Percentiles rank a stretch among this genome's conserved stretches.
Conservation (phyloP, 1,140 invertebrate genomes). For the Pseudomyrmex dendroicus region DNA sequence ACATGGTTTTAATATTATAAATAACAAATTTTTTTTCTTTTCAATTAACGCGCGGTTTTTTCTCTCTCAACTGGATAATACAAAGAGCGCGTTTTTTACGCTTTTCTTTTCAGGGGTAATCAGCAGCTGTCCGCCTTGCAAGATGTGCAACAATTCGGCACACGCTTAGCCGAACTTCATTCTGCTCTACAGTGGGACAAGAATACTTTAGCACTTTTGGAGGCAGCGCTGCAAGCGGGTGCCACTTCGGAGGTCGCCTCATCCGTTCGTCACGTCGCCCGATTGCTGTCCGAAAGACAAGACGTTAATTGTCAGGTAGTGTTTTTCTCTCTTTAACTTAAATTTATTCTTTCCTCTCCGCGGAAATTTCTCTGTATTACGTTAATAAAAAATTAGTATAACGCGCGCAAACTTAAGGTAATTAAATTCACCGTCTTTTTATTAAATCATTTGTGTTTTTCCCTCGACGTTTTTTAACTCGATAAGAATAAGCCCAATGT, state of each 20-base stretch:
- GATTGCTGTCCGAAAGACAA: constrained; percentile 89
- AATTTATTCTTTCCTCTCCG: neutral
- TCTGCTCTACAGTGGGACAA: constrained; percentile 88
- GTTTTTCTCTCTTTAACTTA: neutral
- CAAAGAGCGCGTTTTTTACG: neutral
- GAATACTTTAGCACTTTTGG: constrained; percentile 87
- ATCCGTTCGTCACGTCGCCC: constrained; percentile 88
- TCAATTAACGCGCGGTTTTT: too few species aligned
- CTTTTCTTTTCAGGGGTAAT: constrained; percentile 81
- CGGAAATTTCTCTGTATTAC: too few species aligned
- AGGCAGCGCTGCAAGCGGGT: constrained; percentile 87
- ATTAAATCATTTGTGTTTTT: neutral
- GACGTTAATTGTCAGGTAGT: constrained; percentile 83
- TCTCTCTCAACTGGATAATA: neutral
- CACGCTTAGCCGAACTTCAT: constrained; percentile 87
- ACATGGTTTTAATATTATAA: too few species aligned
- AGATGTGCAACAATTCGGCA: constrained; percentile 88
- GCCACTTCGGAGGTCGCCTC: constrained; percentile 87
- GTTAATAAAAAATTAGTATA: neutral
- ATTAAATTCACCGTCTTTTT: neutral
- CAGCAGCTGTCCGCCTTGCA: constrained; percentile 85
- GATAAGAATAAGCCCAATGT: neutral
- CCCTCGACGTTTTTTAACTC: neutral
- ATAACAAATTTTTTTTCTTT: too few species aligned
- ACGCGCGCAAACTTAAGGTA: neutral